phyloP scores from a whole-genome alignment of 2,888 invertebrate genomes.

The Andrena bucephala region DNA sequence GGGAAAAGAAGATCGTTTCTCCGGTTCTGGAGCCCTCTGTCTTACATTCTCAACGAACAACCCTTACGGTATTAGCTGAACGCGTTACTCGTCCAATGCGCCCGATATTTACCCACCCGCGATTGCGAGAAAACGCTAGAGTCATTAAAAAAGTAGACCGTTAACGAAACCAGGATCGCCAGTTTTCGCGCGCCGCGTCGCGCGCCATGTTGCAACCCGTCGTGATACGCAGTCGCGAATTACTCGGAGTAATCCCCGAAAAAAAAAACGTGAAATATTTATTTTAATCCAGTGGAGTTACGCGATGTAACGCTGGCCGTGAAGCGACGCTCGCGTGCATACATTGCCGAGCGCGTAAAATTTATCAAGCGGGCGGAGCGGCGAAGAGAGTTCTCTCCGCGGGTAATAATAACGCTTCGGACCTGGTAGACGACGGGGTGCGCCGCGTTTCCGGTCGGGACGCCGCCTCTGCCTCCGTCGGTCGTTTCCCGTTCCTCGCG shows the following conservation, averaged over 20 bases:
- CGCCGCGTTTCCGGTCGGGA: slow-evolving; percentile 40
- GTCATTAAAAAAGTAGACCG: background rate
- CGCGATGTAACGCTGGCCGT: background rate
- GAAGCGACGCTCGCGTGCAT: background rate
- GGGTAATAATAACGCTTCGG: slow-evolving; percentile 55
- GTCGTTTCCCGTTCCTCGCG: slow-evolving; percentile 39
- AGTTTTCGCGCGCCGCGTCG: background rate
- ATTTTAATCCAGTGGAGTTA: slow-evolving; percentile 27
- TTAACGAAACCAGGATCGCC: background rate
- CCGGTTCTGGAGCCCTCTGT: background rate
- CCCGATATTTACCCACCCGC: background rate
- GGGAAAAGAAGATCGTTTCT: slow-evolving; percentile 8
- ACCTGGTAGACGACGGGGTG: slow-evolving; percentile 41
- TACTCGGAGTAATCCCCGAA: slow-evolving; percentile 28
- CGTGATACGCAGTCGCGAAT: slow-evolving; percentile 40
- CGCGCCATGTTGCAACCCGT: background rate
- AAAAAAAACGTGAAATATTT: slow-evolving; percentile 21
- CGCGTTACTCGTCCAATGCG: background rate
- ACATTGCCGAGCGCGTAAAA: slow-evolving; percentile 22
- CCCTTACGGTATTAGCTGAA: no score
- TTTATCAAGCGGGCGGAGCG: slow-evolving; percentile 10
- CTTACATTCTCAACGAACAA: background rate
- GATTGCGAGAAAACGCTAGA: no score
- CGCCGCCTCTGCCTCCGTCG: slow-evolving; percentile 31
- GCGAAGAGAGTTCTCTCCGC: slow-evolving; percentile 30